A percentile compares a stretch with the other conserved stretches of the same genome.
Evolutionary conservation across 1,140 invertebrate species (phyloP).

Genomic region (Drosophila bipectinata): DNA sequence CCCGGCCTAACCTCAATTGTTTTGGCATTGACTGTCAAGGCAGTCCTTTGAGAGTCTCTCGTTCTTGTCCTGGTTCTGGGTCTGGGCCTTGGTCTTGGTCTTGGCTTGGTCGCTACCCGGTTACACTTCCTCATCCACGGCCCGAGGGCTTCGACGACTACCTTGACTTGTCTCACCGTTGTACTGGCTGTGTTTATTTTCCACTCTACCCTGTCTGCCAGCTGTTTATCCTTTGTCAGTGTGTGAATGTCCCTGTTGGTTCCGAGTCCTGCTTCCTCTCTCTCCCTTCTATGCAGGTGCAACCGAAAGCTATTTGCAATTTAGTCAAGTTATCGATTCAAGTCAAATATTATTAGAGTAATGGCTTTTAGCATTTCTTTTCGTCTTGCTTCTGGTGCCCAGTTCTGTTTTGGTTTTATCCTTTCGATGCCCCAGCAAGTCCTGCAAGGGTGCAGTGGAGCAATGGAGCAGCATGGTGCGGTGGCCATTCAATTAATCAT

Average conservation of each 20-base stretch:
- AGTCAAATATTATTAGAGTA: constrained; percentile 75
- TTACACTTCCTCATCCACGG: constrained; percentile 19
- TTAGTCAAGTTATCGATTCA: constrained; percentile 69
- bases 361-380: constrained; percentile 51
- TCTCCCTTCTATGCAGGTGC: neutral
- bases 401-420: neutral
- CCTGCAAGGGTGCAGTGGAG: neutral
- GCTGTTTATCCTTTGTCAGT: constrained; percentile 58
- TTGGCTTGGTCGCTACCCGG: constrained; percentile 8
- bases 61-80: constrained; percentile 46
- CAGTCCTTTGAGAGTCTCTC: constrained; percentile 42
- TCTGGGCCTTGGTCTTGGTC: constrained; percentile 50
- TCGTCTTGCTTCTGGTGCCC: neutral
- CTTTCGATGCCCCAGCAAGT: constrained; percentile 1
- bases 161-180: constrained; percentile 49
- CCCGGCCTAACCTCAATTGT: constrained; percentile 66
- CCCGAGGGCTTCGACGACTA: neutral
- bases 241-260: constrained; percentile 5
- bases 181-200: constrained; percentile 61
- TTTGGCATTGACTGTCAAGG: constrained; percentile 77
- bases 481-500: constrained; percentile 38
- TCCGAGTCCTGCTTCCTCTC: constrained; percentile 3
- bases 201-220: constrained; percentile 51
- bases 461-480: neutral
- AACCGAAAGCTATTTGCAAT: constrained; percentile 53